These are phyloP conservation scores for Zygogramma bicolorata DNA, from an alignment of 2,888 invertebrate genomes.

Conservation along the genomic window DNA sequence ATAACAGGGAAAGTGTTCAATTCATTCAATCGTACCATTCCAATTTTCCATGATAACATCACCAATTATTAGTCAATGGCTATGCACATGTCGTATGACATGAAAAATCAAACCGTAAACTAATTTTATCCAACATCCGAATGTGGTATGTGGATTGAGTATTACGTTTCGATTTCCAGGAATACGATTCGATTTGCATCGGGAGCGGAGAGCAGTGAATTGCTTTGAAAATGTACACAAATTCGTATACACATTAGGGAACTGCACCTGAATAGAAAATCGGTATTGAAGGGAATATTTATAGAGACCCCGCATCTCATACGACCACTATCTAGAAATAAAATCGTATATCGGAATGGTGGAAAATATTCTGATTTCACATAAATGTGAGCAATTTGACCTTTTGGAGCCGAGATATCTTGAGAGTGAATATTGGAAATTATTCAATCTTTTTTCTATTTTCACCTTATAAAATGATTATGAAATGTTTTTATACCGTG, in stretches of 20 bases:
- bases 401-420: too few relatives aligned
- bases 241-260: not conserved
- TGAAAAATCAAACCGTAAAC: not conserved
- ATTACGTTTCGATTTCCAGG: not conserved
- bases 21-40: too few relatives aligned
- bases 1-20: too few relatives aligned
- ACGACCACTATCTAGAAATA: not conserved
- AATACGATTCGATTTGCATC: not conserved
- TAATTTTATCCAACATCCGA: not conserved
- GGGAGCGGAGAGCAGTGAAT: not conserved
- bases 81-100: not conserved
- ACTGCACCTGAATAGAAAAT: not conserved
- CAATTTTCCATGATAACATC: too few relatives aligned
- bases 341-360: too few relatives aligned
- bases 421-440: too few relatives aligned
- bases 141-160: not conserved
- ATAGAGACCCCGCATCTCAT: too few relatives aligned
- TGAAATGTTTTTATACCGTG: too few relatives aligned
- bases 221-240: not conserved
- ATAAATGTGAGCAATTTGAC: too few relatives aligned
- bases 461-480: too few relatives aligned
- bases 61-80: not conserved
- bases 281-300: not conserved
- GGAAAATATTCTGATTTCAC: too few relatives aligned
- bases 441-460: too few relatives aligned